Conservation (phyloP, 2,113 vertebrate species). For the Cyprinus carpio region DNA sequence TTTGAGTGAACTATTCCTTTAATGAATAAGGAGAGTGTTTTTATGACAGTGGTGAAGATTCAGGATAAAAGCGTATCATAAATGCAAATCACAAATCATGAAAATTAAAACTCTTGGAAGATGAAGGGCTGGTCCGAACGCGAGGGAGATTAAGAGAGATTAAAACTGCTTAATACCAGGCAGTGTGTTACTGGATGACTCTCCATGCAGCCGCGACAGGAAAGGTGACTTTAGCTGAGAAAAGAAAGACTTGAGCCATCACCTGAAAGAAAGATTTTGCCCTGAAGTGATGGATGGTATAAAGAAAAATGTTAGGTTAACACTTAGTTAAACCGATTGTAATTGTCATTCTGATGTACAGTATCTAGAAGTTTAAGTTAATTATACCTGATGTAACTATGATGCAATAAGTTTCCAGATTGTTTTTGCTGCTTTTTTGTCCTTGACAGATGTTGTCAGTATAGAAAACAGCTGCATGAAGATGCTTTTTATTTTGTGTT, state of each 20-base stretch:
- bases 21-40: conserved; percentile 45
- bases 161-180: conserved; percentile 77
- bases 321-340: neutral
- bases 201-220: conserved; percentile 68
- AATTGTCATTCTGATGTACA: neutral
- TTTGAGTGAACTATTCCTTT: neutral
- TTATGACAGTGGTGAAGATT: neutral
- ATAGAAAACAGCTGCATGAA: neutral
- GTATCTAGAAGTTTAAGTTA: neutral
- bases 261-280: conserved; percentile 41
- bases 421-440: neutral
- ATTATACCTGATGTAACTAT: neutral
- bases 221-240: conserved; percentile 74
- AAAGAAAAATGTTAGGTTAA: neutral
- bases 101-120: conserved; percentile 69
- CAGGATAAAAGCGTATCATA: conserved; percentile 51
- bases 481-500: neutral
- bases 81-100: conserved; percentile 63
- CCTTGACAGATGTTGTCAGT: neutral
- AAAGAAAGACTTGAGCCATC: conserved; percentile 55
- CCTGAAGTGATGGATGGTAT: neutral
- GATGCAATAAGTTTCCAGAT: neutral
- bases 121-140: conserved; percentile 69
- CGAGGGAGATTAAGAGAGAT: conserved; percentile 76
- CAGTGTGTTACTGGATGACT: conserved; percentile 69